phyloP scores from a whole-genome alignment of 2,888 invertebrate species.

The Watsonalla binaria region DNA sequence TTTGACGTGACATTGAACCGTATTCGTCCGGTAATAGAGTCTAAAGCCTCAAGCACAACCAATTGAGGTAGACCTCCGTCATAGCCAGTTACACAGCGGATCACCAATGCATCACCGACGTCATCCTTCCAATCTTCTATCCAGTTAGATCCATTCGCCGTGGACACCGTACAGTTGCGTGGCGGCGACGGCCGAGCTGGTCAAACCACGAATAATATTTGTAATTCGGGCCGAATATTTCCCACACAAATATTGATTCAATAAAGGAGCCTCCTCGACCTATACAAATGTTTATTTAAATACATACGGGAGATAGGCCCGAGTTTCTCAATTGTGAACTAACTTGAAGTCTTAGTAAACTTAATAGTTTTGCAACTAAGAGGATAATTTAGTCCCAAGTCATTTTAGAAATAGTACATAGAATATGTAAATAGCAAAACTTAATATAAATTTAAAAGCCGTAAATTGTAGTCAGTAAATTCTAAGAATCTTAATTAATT shows the following conservation, averaged over 20 bases:
- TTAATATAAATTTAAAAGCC: too few species aligned
- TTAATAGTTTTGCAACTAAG: slow-evolving; percentile 14
- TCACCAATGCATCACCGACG: slow-evolving; percentile 77
- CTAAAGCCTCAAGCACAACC: slow-evolving; percentile 90
- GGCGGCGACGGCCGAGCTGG: slow-evolving; percentile 89
- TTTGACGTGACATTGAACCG: slow-evolving; percentile 85
- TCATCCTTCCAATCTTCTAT: slow-evolving; percentile 58
- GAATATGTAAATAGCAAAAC: background rate
- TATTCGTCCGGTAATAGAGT: slow-evolving; percentile 82
- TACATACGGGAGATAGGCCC: slow-evolving; percentile 8
- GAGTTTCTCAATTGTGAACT: slow-evolving; percentile 12
- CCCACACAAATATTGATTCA: slow-evolving; percentile 11
- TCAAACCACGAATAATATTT: slow-evolving; percentile 7
- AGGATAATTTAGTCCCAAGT: slow-evolving; percentile 17
- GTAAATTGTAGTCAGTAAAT: too few species aligned
- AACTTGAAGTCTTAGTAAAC: slow-evolving; percentile 9
- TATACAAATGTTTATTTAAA: slow-evolving; percentile 18
- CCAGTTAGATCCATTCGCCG: slow-evolving; percentile 78
- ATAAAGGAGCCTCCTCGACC: slow-evolving; percentile 7
- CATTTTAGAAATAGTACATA: slow-evolving; percentile 12
- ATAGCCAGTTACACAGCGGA: slow-evolving; percentile 92
- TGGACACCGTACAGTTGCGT: slow-evolving; percentile 90
- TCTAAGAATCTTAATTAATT: too few species aligned
- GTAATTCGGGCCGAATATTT: slow-evolving; percentile 18
- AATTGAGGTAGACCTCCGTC: slow-evolving; percentile 93